These are phyloP conservation scores for Onthophagus sagittarius DNA, from an alignment of 2,888 invertebrate species.

Conservation along the genomic window DNA sequence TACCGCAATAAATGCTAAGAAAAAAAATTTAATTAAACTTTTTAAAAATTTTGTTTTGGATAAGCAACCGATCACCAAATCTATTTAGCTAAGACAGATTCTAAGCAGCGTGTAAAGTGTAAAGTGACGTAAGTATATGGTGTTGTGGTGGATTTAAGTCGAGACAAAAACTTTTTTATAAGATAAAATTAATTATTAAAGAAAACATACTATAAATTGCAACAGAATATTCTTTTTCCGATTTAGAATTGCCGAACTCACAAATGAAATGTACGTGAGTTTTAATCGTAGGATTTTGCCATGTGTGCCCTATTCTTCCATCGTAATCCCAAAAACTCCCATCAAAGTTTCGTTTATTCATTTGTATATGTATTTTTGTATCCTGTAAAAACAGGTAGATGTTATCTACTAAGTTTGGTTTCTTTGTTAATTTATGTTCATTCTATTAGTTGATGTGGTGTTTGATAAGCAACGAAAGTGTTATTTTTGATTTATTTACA, in stretches of 20 bases:
- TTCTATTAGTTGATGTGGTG: too few relatives aligned
- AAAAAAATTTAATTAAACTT: neutral
- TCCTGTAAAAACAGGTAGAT: neutral
- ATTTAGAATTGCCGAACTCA: neutral
- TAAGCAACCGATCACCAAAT: neutral
- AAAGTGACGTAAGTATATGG: neutral
- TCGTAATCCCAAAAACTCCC: neutral
- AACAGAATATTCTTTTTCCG: neutral
- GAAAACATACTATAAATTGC: conserved; percentile 1
- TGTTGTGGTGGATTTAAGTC: neutral
- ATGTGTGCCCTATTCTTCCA: neutral
- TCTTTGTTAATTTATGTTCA: neutral
- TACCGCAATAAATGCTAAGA: neutral
- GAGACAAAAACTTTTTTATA: too few relatives aligned
- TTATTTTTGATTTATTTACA: too few relatives aligned
- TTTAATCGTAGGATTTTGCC: neutral
- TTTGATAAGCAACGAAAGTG: too few relatives aligned
- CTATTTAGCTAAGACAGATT: neutral
- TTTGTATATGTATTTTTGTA: neutral
- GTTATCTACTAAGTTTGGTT: neutral
- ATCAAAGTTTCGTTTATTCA: neutral
- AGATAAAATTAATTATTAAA: neutral
- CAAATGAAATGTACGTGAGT: neutral
- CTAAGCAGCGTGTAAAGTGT: neutral
- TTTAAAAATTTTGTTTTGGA: neutral